These are phyloP conservation scores for Sycophila sp. DNA, from an alignment of 1,140 invertebrate species.

Conservation along the genomic window DNA sequence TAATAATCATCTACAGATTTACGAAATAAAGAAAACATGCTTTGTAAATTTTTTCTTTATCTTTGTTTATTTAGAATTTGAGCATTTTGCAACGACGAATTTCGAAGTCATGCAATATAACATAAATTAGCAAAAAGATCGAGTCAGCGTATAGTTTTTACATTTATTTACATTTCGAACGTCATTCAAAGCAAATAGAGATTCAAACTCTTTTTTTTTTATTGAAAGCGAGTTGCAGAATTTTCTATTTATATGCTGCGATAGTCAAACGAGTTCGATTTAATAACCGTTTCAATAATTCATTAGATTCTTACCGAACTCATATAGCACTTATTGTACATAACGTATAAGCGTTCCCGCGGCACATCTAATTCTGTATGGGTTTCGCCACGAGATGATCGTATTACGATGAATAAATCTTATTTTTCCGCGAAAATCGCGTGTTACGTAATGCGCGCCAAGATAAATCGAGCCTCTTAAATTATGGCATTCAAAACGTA, in stretches of 20 bases:
- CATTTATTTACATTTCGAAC: too few relatives aligned
- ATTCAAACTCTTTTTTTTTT: too few relatives aligned
- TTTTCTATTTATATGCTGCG: too few relatives aligned
- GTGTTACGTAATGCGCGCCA: not conserved
- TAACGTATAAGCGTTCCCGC: not conserved
- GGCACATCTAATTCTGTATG: not conserved
- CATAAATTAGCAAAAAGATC: too few relatives aligned
- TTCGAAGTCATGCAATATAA: too few relatives aligned
- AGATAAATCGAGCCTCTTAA: not conserved
- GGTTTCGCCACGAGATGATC: not conserved
- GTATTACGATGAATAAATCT: conserved; percentile 2
- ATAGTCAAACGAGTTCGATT: conserved; percentile 2
- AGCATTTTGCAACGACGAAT: too few relatives aligned
- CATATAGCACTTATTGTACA: conserved; percentile 6
- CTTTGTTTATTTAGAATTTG: too few relatives aligned
- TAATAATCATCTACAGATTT: not conserved
- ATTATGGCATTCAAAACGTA: too few relatives aligned
- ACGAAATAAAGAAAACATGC: not conserved
- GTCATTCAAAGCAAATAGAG: too few relatives aligned
- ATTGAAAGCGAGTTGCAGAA: too few relatives aligned
- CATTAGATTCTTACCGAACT: not conserved
- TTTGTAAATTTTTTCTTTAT: not conserved
- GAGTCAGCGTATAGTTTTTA: too few relatives aligned
- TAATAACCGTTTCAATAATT: not conserved
- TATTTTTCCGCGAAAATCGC: not conserved